Conservation (phyloP, 2,888 invertebrate species). For the Scaptodrosophila latifasciaeformis region DNA sequence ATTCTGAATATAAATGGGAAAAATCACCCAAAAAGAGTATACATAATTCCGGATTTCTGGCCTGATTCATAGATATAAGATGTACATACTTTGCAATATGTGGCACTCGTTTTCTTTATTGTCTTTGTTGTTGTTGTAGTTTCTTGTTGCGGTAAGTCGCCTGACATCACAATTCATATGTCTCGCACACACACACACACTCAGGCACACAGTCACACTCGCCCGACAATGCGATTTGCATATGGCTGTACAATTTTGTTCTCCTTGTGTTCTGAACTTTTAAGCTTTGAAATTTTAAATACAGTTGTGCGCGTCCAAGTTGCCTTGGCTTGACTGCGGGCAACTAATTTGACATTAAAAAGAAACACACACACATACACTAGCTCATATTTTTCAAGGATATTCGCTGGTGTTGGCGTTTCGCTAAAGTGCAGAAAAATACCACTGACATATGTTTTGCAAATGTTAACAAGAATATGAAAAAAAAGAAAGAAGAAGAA, state of each 20-base stretch:
- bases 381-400: background rate
- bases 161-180: constrained; percentile 61
- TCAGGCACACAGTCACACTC: constrained; percentile 5
- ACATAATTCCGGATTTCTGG: no score
- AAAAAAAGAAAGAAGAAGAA: no score
- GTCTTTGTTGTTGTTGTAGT: background rate
- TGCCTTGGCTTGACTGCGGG: background rate
- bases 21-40: no score
- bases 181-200: constrained; percentile 37
- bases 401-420: no score
- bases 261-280: constrained; percentile 8
- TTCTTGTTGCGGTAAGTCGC: background rate
- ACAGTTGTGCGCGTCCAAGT: constrained; percentile 8
- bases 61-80: no score
- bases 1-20: no score
- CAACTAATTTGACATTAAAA: no score
- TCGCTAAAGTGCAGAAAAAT: constrained; percentile 48
- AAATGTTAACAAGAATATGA: constrained; percentile 63
- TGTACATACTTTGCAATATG: no score
- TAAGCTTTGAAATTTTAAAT: constrained; percentile 37
- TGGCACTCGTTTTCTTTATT: no score
- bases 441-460: constrained; percentile 66
- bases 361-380: no score
- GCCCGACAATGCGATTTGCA: constrained; percentile 45
- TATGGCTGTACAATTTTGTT: constrained; percentile 30